phyloP scores from a whole-genome alignment of 1,140 invertebrate species.

The Campoletis sonorensis region DNA sequence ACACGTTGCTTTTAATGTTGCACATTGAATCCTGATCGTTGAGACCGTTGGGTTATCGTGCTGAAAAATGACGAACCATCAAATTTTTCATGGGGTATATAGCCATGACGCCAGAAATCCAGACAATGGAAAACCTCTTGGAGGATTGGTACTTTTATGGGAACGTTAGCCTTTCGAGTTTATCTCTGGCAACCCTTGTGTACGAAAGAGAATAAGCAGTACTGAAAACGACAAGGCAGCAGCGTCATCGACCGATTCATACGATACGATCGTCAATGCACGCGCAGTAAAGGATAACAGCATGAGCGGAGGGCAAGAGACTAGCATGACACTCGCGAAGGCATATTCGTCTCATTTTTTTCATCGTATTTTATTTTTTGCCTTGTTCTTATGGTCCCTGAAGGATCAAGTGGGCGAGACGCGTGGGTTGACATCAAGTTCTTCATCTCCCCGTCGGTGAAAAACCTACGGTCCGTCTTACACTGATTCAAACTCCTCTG shows the following conservation, averaged over 20 bases:
- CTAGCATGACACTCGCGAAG: background rate
- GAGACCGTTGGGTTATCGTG: background rate
- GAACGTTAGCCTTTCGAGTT: conserved; percentile 2
- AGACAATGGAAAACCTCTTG: background rate
- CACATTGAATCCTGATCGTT: background rate
- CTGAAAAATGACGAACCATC: background rate
- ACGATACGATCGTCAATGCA: conserved; percentile 8
- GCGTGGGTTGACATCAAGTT: conserved; percentile 17
- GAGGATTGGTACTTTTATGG: conserved; percentile 19
- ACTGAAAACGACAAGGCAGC: background rate
- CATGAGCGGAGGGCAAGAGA: background rate
- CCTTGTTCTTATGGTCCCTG: conserved; percentile 33
- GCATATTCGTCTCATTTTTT: conserved; percentile 20
- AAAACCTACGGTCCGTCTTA: background rate
- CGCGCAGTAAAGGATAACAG: conserved; percentile 14
- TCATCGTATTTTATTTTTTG: background rate
- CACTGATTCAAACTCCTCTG: background rate
- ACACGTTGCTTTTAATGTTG: background rate
- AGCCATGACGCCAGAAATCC: background rate
- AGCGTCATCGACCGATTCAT: conserved; percentile 40
- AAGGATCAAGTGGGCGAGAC: conserved; percentile 37
- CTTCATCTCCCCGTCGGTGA: background rate
- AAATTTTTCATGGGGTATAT: background rate
- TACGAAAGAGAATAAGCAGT: background rate
- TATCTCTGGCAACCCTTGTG: background rate